These are phyloP conservation scores for Harpagoxenus sublaevis DNA, from an alignment of 2,888 invertebrate genomes.

Conservation along the genomic window DNA sequence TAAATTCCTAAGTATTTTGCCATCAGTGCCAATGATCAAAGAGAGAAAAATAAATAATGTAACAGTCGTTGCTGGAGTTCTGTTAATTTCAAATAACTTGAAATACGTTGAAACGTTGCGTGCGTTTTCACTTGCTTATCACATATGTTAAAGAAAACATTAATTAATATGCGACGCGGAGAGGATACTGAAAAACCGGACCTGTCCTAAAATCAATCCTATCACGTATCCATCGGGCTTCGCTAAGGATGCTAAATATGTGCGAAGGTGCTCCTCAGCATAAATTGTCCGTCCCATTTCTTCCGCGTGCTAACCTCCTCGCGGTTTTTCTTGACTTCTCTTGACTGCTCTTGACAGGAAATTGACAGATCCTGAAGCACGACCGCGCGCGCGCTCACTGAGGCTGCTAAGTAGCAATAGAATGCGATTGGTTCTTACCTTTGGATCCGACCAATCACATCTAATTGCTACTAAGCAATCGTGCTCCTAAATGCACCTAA, in stretches of 20 bases:
- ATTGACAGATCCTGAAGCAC: not conserved
- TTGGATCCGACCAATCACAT: no score
- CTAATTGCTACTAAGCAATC: no score
- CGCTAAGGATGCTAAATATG: conserved; percentile 90
- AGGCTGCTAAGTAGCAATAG: no score
- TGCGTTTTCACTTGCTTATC: conserved; percentile 64
- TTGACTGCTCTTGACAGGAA: not conserved
- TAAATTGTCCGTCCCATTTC: conserved; percentile 90
- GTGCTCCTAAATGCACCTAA: no score
- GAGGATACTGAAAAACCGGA: conserved; percentile 83
- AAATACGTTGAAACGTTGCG: not conserved
- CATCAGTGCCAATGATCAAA: not conserved
- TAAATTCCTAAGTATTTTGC: not conserved
- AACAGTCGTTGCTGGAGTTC: not conserved
- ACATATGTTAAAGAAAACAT: conserved; percentile 68
- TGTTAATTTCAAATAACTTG: conserved; percentile 9
- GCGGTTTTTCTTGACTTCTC: no score
- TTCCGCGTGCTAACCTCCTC: not conserved
- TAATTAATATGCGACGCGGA: conserved; percentile 40
- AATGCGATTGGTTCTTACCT: no score
- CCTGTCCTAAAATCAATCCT: conserved; percentile 94
- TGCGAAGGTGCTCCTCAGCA: conserved; percentile 90
- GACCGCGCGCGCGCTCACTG: no score
- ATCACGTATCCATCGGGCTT: conserved; percentile 89
- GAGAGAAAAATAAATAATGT: not conserved